These are phyloP conservation scores for Alligator sinensis DNA, from an alignment of 2,113 vertebrate genomes.

Conservation along the genomic window DNA sequence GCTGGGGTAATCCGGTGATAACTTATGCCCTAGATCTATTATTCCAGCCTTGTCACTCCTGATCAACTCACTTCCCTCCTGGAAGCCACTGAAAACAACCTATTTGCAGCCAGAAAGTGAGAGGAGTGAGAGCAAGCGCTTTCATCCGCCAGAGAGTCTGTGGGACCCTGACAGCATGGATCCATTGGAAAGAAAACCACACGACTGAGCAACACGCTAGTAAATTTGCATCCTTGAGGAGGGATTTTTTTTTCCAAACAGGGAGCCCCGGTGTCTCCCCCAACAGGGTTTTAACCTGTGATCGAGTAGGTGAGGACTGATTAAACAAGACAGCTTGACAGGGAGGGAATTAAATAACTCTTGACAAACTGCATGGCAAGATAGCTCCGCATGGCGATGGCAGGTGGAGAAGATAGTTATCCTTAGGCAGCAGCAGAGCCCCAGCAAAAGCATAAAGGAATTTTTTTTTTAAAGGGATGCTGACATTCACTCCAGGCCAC, in stretches of 20 bases:
- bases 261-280: neutral
- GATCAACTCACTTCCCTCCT: neutral
- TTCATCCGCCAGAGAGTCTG: fast-evolving
- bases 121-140: neutral
- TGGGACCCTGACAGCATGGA: fast-evolving
- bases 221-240: neutral
- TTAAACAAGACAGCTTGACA: constrained; percentile 44
- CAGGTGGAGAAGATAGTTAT: neutral
- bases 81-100: neutral
- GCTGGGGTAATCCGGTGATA: neutral
- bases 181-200: neutral
- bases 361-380: neutral
- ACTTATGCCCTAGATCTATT: neutral
- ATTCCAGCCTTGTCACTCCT: neutral
- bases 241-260: neutral
- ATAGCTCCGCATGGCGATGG: fast-evolving
- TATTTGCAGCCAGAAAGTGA: neutral
- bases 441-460: neutral
- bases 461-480: neutral
- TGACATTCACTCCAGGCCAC: fast-evolving
- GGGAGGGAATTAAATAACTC: neutral
- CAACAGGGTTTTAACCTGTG: constrained; percentile 13
- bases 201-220: fast-evolving
- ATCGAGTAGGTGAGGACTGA: neutral
- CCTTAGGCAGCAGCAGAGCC: constrained; percentile 1